Conservation (phyloP, 35 echinoderm and acorn worm genomes). For the Lytechinus variegatus region DNA sequence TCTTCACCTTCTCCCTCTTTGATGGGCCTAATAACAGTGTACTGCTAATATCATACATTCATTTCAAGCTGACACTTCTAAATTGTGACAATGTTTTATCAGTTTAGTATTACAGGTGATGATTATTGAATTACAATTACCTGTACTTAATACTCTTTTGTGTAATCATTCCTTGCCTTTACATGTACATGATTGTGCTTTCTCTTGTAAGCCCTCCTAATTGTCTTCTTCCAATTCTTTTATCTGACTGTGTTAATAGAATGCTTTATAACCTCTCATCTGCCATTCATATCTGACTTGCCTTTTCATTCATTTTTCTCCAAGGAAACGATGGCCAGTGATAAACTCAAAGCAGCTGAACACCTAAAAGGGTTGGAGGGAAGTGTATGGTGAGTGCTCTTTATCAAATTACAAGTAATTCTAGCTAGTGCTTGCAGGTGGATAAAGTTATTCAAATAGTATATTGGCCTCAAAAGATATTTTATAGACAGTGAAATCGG, state of each 20-base stretch:
- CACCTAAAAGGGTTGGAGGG: slow-evolving; percentile 28
- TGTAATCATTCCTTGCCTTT: neutral
- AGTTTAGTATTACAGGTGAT: too few species aligned
- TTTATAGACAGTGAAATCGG: too few species aligned
- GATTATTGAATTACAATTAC: too few species aligned
- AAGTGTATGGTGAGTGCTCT: slow-evolving; percentile 19
- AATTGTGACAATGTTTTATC: too few species aligned
- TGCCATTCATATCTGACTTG: neutral
- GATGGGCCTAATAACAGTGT: too few species aligned
- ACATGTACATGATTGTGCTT: neutral
- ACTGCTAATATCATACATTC: too few species aligned
- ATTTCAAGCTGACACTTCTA: too few species aligned
- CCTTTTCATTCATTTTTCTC: neutral
- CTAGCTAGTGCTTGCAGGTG: too few species aligned
- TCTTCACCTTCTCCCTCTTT: too few species aligned
- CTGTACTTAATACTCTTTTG: neutral
- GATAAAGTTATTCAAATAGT: neutral
- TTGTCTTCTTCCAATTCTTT: neutral
- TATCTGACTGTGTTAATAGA: neutral
- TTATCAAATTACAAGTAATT: too few species aligned
- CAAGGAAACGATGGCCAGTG: slow-evolving; percentile 35
- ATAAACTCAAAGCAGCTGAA: slow-evolving; percentile 15
- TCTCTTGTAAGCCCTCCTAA: neutral
- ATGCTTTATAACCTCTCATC: neutral
- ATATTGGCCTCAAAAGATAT: too few species aligned